These are phyloP conservation scores for Caenorhabditis japonica DNA, from an alignment of 2,888 invertebrate species.

Conservation along the genomic window DNA sequence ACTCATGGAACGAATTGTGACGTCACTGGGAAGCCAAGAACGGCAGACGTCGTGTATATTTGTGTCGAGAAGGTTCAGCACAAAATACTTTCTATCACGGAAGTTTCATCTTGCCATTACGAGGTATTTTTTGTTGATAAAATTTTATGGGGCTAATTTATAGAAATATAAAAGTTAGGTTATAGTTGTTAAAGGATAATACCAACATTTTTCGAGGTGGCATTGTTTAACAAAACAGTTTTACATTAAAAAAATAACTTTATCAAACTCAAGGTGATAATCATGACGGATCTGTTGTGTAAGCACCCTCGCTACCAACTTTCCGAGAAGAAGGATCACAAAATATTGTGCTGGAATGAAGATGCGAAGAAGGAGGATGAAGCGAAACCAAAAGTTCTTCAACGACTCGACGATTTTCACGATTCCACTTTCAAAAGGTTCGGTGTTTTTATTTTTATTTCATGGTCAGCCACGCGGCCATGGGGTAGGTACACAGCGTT, in stretches of 20 bases:
- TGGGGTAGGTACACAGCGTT: background rate
- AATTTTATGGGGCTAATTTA: background rate
- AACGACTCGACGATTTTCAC: slow-evolving; percentile 50
- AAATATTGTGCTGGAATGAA: slow-evolving; percentile 69
- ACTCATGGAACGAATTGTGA: slow-evolving; percentile 91
- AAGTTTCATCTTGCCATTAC: slow-evolving; percentile 88
- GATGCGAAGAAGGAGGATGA: slow-evolving; percentile 72
- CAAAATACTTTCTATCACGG: slow-evolving; percentile 51
- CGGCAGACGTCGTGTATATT: slow-evolving; percentile 70
- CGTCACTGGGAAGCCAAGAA: slow-evolving; percentile 82
- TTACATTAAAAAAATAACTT: slow-evolving; percentile 79
- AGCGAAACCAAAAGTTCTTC: slow-evolving; percentile 73
- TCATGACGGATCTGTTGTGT: slow-evolving; percentile 89
- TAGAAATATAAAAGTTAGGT: no score
- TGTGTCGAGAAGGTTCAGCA: slow-evolving; percentile 65
- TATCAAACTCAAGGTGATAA: slow-evolving; percentile 84
- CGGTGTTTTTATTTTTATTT: slow-evolving; percentile 13
- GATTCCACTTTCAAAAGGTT: slow-evolving; percentile 54
- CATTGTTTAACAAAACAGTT: no score
- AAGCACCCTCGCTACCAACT: slow-evolving; percentile 85
- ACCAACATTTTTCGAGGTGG: no score
- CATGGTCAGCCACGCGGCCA: no score
- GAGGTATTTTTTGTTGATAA: slow-evolving; percentile 82
- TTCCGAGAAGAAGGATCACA: slow-evolving; percentile 68
- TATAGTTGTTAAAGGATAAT: no score